Evolutionary conservation across 2,113 vertebrate genomes (phyloP).

Genomic region (Turnix velox): DNA sequence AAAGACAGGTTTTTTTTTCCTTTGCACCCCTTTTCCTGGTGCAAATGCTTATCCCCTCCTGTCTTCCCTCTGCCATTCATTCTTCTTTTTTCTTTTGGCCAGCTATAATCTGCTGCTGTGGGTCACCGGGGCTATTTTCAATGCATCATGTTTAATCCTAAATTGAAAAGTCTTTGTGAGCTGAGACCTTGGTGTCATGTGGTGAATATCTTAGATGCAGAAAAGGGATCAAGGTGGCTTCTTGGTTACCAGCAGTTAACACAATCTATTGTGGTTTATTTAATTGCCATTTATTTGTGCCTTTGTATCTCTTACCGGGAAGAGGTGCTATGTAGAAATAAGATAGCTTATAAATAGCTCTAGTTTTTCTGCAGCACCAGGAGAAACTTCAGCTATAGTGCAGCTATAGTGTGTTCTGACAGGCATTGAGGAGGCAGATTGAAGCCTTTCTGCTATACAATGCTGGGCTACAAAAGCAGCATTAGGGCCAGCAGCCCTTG

Average conservation of each 20-base stretch:
- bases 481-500: neutral
- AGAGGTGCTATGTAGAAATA: neutral
- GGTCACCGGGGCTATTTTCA: constrained; percentile 5
- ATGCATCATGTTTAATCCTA: constrained; percentile 7
- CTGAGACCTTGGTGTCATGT: neutral
- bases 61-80: neutral
- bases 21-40: neutral
- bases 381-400: neutral
- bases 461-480: constrained; percentile 36
- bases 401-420: neutral
- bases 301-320: neutral
- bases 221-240: constrained; percentile 34
- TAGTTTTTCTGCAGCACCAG: neutral
- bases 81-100: neutral
- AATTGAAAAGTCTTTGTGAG: constrained; percentile 54
- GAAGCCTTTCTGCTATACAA: constrained; percentile 14
- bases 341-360: neutral
- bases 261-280: constrained; percentile 11
- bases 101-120: neutral
- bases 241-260: constrained; percentile 36
- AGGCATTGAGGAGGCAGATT: constrained; percentile 8
- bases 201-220: neutral
- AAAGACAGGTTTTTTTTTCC: fast-evolving
- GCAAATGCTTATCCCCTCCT: neutral
- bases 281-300: neutral